Base-by-base conservation (phyloP, 2,888 invertebrate genomes). In the Strigamia maritima region DNA sequence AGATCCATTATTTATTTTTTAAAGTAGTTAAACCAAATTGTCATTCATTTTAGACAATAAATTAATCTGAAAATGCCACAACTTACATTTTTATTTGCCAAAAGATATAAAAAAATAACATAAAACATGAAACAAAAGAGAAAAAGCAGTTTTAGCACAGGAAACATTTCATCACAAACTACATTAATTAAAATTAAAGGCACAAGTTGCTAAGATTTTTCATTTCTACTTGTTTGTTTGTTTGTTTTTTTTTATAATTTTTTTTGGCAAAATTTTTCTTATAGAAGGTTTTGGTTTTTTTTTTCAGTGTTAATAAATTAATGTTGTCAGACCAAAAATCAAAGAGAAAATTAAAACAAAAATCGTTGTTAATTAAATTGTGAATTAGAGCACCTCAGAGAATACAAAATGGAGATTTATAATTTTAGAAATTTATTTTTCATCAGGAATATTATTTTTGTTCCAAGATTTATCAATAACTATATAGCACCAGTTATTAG, bases 121-220 rank as follows among this genome's bases (percentile, higher is more conserved):
- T n/a, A 49, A 49, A 49, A n/a, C 16, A 26, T 26, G 4, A 24
- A 26, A 16, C n/a, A 60, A 22, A 60, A 65, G 24, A 10, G 12
- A 65, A 65, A 2, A 65, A 65, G 24, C 28, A 26, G 22, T 65
- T 60, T 24, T 28, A 65, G 65, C 65, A 65, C 65, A 65, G 65
- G 65, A 65, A 65, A 65, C 65, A 65, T 65, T 65, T 65, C 65
- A 14, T 65, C 65, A 65, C 65, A 65, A 65, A 65, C 65, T 16
- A 65, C 65, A 65, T 65, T 24, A 65, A 65, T 65, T 65, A 65
- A 65, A 65, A 65, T 65, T 26, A 65, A 65, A 65, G 65, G 65
- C 65, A 65, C 65, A 65, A 65, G 65, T 65, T 65, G 65, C 65
- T 65, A 65, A 65, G n/a, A 65, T 65, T 65, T 49, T 49, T 65